phyloP scores from a whole-genome alignment of 2,113 vertebrate genomes.

The Phylloscopus whistleri region DNA sequence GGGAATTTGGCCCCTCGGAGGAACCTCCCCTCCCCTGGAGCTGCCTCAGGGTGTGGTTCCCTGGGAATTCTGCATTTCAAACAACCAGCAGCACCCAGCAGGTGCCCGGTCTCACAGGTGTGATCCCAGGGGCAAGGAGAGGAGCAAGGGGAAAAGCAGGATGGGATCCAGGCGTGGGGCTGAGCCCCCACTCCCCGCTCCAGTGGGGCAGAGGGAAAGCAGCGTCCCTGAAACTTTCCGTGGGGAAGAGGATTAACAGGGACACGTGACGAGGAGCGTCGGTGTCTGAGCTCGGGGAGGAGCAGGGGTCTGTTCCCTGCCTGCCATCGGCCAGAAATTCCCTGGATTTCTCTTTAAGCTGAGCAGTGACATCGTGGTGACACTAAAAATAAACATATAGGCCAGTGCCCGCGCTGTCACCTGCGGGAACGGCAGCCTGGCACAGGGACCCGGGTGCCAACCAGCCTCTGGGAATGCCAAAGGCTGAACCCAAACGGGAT shows the following conservation, averaged over 20 bases:
- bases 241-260: not conserved
- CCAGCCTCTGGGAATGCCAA: not conserved
- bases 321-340: no score
- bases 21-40: not conserved
- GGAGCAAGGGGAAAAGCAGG: not conserved
- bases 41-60: not conserved
- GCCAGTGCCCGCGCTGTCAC: not conserved
- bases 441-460: not conserved
- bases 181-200: not conserved
- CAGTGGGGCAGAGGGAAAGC: not conserved
- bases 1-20: rapidly evolving
- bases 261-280: not conserved
- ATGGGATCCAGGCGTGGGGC: not conserved
- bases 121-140: not conserved
- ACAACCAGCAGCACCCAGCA: not conserved
- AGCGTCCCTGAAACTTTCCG: not conserved
- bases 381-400: slow-evolving; percentile 17
- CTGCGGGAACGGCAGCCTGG: not conserved
- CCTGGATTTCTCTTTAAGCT: not conserved
- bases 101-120: rapidly evolving
- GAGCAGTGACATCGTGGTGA: not conserved
- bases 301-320: not conserved
- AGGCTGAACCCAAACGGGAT: not conserved
- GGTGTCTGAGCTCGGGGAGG: not conserved
- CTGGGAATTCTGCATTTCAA: not conserved